Evolutionary conservation across 2,888 invertebrate species (phyloP).

Genomic region (Callyntrura sp.): DNA sequence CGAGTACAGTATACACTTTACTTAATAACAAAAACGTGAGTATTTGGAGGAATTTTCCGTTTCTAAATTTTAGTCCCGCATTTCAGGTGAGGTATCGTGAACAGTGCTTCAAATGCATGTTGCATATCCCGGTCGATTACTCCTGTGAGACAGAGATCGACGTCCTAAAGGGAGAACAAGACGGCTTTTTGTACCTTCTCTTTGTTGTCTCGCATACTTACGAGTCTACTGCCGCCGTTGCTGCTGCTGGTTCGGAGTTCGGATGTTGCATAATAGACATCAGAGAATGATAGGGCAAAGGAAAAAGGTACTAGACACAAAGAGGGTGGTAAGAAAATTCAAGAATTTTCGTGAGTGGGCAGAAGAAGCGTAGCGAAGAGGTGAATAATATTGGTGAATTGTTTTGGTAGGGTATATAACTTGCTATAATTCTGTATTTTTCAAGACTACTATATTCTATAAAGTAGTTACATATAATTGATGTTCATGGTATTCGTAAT

Average conservation of each 20-base stretch:
- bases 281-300: not conserved
- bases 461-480: too few species aligned
- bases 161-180: slow-evolving; percentile 18
- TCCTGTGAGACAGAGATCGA: slow-evolving; percentile 36
- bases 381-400: slow-evolving; percentile 1
- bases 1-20: too few species aligned
- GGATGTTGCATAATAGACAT: not conserved
- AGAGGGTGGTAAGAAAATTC: not conserved
- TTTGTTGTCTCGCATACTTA: slow-evolving; percentile 10
- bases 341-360: slow-evolving; percentile 10
- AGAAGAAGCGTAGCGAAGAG: not conserved
- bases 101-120: slow-evolving; percentile 44
- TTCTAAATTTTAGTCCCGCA: slow-evolving; percentile 1
- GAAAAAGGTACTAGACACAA: not conserved
- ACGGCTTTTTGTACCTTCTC: slow-evolving; percentile 9
- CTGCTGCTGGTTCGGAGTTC: not conserved
- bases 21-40: not conserved
- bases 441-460: not conserved
- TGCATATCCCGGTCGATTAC: slow-evolving; percentile 55
- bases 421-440: slow-evolving; percentile 1
- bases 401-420: not conserved
- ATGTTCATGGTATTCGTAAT: too few species aligned
- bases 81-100: slow-evolving; percentile 1
- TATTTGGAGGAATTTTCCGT: not conserved
- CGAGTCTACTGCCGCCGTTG: not conserved